A percentile compares a stretch with the other conserved stretches of the same genome.
These are phyloP conservation scores for Phenganax stokvisi DNA, from an alignment of 92 coral and sea anemone genomes.

Conservation along the genomic window DNA sequence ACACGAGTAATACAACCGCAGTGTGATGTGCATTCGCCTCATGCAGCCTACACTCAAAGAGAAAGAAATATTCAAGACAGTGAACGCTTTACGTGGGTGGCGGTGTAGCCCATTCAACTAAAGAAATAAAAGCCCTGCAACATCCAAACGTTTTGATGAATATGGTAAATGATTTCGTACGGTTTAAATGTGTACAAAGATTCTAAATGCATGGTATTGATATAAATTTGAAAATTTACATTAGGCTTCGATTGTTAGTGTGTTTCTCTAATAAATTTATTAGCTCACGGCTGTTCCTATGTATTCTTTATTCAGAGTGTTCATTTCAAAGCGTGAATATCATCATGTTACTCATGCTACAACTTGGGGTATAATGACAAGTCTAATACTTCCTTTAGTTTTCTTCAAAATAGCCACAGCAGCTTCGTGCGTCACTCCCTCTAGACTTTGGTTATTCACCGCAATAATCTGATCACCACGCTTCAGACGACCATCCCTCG, in stretches of 20 bases:
- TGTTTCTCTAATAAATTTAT: background rate
- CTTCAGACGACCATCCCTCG: conserved; percentile 87
- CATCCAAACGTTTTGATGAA: no score
- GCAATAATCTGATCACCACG: conserved; percentile 97
- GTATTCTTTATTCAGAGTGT: background rate
- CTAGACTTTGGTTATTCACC: conserved; percentile 86
- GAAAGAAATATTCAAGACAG: no score
- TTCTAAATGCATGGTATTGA: no score
- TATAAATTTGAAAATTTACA: no score
- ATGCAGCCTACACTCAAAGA: no score
- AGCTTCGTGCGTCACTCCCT: conserved; percentile 84
- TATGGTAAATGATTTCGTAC: no score
- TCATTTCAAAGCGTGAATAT: background rate
- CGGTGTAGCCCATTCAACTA: no score
- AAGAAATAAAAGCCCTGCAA: no score
- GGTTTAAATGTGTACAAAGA: no score
- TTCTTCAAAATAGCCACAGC: conserved; percentile 88
- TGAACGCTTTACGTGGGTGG: no score
- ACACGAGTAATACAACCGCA: background rate
- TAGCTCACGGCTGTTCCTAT: background rate
- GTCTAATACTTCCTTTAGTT: conserved; percentile 78
- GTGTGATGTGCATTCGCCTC: background rate
- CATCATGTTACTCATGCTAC: conserved; percentile 2
- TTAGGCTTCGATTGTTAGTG: background rate
- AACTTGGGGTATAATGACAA: conserved; percentile 40